Percentiles rank a stretch among this genome's conserved stretches.
Evolutionary conservation across 2,113 vertebrate genomes (phyloP).

Genomic region (Puma concolor): DNA sequence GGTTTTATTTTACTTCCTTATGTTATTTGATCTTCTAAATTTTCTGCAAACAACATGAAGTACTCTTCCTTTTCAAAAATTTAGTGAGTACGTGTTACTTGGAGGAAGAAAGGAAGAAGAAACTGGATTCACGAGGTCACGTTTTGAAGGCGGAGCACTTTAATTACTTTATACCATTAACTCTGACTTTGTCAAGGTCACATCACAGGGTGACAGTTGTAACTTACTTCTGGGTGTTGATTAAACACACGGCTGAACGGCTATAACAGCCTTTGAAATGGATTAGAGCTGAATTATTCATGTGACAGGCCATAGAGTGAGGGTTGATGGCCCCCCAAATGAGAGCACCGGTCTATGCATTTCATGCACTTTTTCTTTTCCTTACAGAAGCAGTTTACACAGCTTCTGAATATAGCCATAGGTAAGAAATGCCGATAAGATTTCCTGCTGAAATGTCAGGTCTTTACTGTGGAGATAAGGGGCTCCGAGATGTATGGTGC

Average conservation of each 20-base stretch:
- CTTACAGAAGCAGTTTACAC: not conserved
- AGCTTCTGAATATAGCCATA: not conserved
- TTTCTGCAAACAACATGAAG: not conserved
- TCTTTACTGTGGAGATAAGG: slow-evolving; percentile 30
- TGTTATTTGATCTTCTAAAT: not conserved
- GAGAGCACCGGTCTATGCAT: not conserved
- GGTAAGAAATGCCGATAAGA: not conserved
- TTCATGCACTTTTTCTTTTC: not conserved
- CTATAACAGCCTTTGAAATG: not conserved
- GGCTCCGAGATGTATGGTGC: not conserved
- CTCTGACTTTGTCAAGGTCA: slow-evolving; percentile 13
- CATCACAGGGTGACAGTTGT: not conserved
- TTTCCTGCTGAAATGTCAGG: slow-evolving; percentile 37
- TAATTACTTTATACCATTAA: not conserved
- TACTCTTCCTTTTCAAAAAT: not conserved
- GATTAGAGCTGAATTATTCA: slow-evolving; percentile 37
- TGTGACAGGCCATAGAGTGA: not conserved
- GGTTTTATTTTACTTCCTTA: not conserved
- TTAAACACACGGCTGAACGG: not conserved
- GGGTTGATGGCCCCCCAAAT: not conserved
- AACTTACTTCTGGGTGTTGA: not conserved
- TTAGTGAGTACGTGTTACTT: not conserved
- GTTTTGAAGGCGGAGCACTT: not conserved
- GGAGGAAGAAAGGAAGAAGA: not conserved
- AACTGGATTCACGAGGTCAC: not conserved